A percentile compares a stretch with the other conserved stretches of the same genome.
These are phyloP conservation scores for Herminia tarsipennalis DNA, from an alignment of 2,888 invertebrate genomes.

Conservation along the genomic window DNA sequence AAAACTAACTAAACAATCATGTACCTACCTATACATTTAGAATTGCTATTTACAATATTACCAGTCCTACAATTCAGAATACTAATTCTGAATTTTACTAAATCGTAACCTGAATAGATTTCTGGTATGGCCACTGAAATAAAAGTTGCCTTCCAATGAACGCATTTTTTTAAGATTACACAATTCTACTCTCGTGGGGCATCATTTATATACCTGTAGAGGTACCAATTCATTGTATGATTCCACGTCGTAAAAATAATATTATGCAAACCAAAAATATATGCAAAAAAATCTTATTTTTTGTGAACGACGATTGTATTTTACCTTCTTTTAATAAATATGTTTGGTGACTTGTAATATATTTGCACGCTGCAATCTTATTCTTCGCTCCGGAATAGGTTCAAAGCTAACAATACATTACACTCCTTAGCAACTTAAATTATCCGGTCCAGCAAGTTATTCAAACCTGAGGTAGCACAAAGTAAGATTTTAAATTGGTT, in stretches of 20 bases:
- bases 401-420: not conserved
- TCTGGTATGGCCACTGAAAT: conserved; percentile 10
- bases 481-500: conserved; percentile 3
- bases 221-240: conserved; percentile 16
- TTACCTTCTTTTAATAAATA: conserved; percentile 1
- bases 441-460: conserved; percentile 1
- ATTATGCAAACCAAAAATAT: conserved; percentile 7
- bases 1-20: not conserved
- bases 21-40: not conserved
- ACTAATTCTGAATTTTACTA: not conserved
- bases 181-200: conserved; percentile 14
- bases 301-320: conserved; percentile 2
- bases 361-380: not conserved
- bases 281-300: not conserved
- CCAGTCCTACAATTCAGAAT: too few relatives aligned
- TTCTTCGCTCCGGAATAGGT: not conserved
- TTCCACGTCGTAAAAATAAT: conserved; percentile 7
- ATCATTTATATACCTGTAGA: too few relatives aligned
- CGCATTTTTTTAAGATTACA: conserved; percentile 3
- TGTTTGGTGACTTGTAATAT: not conserved
- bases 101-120: conserved; percentile 12
- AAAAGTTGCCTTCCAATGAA: conserved; percentile 4
- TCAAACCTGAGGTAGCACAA: conserved; percentile 3
- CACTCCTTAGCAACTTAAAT: conserved; percentile 4
- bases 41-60: not conserved